Evolutionary conservation across 2,113 vertebrate species (phyloP), one percentile per base, ranked within the genome.

Genomic region (Tylochromis polylepis): DNA sequence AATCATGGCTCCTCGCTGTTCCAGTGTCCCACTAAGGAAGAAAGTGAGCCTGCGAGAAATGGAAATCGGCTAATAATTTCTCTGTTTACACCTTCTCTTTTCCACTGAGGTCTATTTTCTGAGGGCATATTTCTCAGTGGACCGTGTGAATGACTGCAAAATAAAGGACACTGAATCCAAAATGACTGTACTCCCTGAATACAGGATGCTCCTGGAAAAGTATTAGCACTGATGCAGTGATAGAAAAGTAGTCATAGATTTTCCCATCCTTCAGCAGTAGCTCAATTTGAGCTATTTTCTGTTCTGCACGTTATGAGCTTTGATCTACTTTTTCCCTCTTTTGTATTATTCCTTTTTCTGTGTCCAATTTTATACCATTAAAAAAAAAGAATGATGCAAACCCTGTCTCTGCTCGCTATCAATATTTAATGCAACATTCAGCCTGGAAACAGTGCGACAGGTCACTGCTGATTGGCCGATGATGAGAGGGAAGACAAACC

Each of bases 361-460:
- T 24, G 31, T 87, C 57, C 36, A 85, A 57, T 85, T 87, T 89
- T 27, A 41, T 82, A 75, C 81, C 75, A 78, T 41, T 90, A 87
- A 78, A 34, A 79, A 38, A 79, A 81, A 81, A 81, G 46, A 59
- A 75, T 88, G 89, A 91, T 90, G 79, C 67, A 86, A 92, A 92
- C 57, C 27, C 60, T 79, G 51, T 72, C 8, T 78, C 62, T 83
- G 87, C 81, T 81, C 57, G 78, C 16, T 80, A 92, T 96, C 57
- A 94, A 95, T 95, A 93, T 95, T 95, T 93, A 72, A 95, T 92
- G 87, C 41, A 67, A 29, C 51, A 79, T 85, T 86, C 88, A 84
- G 92, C 94, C 82, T 95, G 85, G 95, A 93, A 88, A 95, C 95
- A 94, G 90, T 85, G 79, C 3, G 46, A 88, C 82, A 88, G 84